Base-by-base conservation (phyloP, 2,797 vertebrate species). In the Acridotheres tristis region DNA sequence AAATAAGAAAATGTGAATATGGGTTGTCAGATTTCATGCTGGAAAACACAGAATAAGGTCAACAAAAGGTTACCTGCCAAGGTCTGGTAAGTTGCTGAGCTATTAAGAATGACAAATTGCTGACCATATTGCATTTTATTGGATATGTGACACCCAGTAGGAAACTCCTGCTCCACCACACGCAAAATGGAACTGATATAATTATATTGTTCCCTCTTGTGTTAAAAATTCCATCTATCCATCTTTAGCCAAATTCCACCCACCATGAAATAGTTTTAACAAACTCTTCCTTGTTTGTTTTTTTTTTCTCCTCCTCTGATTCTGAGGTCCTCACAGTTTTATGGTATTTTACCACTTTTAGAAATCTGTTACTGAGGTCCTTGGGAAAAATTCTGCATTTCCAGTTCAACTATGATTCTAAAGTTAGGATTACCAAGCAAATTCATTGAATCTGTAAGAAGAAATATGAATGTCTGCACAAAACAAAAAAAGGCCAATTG, bases 41-140 rank as follows among this genome's bases (percentile, higher is more conserved):
- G 65, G 29, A 88, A 94, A 84, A 63, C 32, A 71, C 12, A 62
- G 47, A 88, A 61, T 65, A 84, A 88, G 83, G 42, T 86, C 66
- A 93, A 34, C 26, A 67, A 83, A 85, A 58, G 23, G 23, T 26
- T 48, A 15, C 13, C 54, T 78, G 6, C 23, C 19, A 82, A 71
- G 38, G 38, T 91, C 79, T 88, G 26, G 29, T 88, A 90, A 90
- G 26, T 57, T 83, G 50, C 32, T 62, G 61, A 85, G 26, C 50
- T 93, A 34, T 63, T 93, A 94, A 67, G 65, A 88, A 74, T 61
- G 72, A 90, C 32, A 86, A 88, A 95, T 83, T 88, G 34, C 42
- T 61, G 77, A 74, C 36, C 65, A 43, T 77, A 80, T 83, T 93
- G 62, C 38, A 81, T 72, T 88, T 93, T 81, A 74, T 40, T 84